Percentiles rank a stretch among this genome's conserved stretches.
Evolutionary conservation across 2,888 invertebrate genomes (phyloP).

Genomic region (Zhengitettix transpicula): DNA sequence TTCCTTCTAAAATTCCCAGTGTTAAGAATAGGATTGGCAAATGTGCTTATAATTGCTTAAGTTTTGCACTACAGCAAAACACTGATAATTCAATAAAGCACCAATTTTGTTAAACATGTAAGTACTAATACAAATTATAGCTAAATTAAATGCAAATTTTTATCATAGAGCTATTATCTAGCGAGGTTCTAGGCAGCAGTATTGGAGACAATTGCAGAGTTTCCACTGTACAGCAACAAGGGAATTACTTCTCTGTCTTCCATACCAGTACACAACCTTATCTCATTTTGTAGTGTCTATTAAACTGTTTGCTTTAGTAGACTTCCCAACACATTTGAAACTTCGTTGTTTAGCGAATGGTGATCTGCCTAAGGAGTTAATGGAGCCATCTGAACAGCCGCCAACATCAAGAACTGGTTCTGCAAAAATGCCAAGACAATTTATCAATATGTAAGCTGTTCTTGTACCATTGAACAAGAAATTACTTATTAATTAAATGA

Average conservation of each 20-base stretch:
- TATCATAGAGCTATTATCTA: background rate
- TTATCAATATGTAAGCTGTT: too few species aligned
- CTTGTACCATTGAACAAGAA: too few species aligned
- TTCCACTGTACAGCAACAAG: slow-evolving; percentile 6
- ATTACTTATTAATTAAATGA: too few species aligned
- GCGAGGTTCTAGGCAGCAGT: slow-evolving; percentile 9
- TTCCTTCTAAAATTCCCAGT: too few species aligned
- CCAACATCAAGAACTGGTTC: slow-evolving; percentile 17
- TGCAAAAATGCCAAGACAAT: background rate
- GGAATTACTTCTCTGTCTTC: slow-evolving; percentile 5
- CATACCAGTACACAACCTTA: slow-evolving; percentile 2
- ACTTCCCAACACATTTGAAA: slow-evolving; percentile 18
- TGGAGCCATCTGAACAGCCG: slow-evolving; percentile 23
- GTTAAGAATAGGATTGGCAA: too few species aligned
- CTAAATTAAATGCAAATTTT: too few species aligned
- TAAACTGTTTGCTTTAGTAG: slow-evolving; percentile 1
- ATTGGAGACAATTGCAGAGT: slow-evolving; percentile 9
- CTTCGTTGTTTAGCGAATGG: slow-evolving; percentile 28
- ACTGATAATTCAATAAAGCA: too few species aligned
- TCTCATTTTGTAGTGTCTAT: slow-evolving; percentile 8
- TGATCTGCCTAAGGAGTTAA: slow-evolving; percentile 22
- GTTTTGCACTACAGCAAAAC: too few species aligned
- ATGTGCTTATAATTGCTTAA: too few species aligned
- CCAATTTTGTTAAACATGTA: too few species aligned
- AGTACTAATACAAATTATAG: too few species aligned